Percentiles rank a stretch among this genome's conserved stretches.
These are phyloP conservation scores for Eriocheir sinensis DNA, from an alignment of 1,140 invertebrate genomes.

Conservation along the genomic window DNA sequence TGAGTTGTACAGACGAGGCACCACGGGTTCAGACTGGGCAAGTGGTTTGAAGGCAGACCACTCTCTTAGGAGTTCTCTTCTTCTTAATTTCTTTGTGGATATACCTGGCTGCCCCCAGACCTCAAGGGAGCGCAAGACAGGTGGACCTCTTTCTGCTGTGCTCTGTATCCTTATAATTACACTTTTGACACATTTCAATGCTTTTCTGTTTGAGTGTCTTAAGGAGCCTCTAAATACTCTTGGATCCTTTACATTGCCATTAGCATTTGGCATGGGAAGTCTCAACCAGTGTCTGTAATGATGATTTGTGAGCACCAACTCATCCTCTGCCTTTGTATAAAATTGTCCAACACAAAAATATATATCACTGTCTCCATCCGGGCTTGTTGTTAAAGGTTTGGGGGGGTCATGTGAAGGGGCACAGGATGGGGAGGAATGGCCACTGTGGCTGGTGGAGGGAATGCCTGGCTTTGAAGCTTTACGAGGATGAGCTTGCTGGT, in stretches of 20 bases:
- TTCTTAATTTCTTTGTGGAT: conserved; percentile 44
- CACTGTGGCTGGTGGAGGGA: not conserved
- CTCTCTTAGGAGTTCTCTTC: conserved; percentile 38
- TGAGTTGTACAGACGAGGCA: conserved; percentile 66
- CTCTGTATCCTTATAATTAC: conserved; percentile 52
- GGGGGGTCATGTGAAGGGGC: not conserved
- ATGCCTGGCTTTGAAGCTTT: not conserved
- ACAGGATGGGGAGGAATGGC: not conserved
- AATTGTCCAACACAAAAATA: conserved; percentile 69
- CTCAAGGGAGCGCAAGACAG: conserved; percentile 55
- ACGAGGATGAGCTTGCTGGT: not conserved
- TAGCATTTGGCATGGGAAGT: conserved; percentile 28
- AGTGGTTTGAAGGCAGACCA: conserved; percentile 10
- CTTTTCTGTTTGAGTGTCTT: conserved; percentile 65
- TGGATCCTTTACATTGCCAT: not conserved
- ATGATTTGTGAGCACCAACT: conserved; percentile 51
- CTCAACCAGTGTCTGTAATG: conserved; percentile 67
- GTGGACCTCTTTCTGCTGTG: conserved; percentile 58
- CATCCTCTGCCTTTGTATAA: conserved; percentile 58
- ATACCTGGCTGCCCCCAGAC: conserved; percentile 71
- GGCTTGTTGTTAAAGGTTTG: not conserved
- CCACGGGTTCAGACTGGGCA: not conserved
- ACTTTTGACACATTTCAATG: conserved; percentile 51
- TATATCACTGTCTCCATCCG: conserved; percentile 9
- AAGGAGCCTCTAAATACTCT: conserved; percentile 43